Evolutionary conservation across 2,797 vertebrate genomes (phyloP), one percentile per base, ranked within the genome.

Genomic region (Crypturellus tataupa): DNA sequence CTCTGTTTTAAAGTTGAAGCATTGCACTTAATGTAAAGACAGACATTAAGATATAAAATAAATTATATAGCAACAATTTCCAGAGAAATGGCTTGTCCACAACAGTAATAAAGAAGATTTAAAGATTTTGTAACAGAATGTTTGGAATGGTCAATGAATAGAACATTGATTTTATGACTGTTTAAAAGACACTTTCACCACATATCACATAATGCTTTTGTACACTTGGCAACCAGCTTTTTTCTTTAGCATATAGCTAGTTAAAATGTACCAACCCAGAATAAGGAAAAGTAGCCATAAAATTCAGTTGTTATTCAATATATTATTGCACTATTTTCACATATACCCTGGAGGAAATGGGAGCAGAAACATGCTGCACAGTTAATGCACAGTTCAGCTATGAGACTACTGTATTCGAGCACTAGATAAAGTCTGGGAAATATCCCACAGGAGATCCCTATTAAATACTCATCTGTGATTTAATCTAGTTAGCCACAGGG

Each of bases 281-380:
- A 47, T 23, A 91, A 85, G 59, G 58, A 94, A 63, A 95, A 56
- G 59, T 21, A 87, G 51, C 59, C 59, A 71, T 33, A 80, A 78
- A 94, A 76, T 46, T 59, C 60, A 67, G 51, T 35, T 91, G 75
- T 27, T 91, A 93, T 93, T 92, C 51, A 80, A 73, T 80, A 75
- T 63, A 93, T 85, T 85, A 64, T 78, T 87, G 76, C 56, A 49
- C 11, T 86, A 64, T 94, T 97, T 97, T 92, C 89, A 92, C 56
- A 64, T 63, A 79, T 27, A 46, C 58, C 19, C 81, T 82, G 53
- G 75, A 83, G 81, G 77, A 83, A 94, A 92, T 46, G 58, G 84
- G 70, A 67, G 80, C 71, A 94, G 51, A 94, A 91, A 68, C 29
- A 85, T 71, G 60, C 81, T 35, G 68, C 29, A 78, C 29, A 84